Conservation (phyloP, 23 tunicate genomes). For the Styela plicata region DNA sequence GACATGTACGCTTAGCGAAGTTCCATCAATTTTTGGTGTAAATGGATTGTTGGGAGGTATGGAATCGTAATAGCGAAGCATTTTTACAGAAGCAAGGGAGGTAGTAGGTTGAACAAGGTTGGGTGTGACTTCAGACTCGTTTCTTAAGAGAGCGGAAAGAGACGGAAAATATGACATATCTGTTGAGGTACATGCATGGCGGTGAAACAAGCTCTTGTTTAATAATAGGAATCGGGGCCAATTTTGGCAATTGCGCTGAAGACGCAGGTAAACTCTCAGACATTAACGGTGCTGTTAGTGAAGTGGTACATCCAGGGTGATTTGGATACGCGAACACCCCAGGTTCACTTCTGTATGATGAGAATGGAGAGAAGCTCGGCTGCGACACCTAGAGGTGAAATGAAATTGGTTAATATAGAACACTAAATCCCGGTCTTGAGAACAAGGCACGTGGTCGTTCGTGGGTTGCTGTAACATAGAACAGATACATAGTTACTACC, state of each 20-base stretch:
- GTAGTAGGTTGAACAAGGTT: no score
- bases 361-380: background rate
- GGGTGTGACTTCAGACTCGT: background rate
- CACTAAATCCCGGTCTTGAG: no score
- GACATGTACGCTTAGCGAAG: no score
- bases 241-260: background rate
- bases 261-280: background rate
- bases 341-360: background rate
- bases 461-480: no score
- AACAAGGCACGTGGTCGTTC: no score
- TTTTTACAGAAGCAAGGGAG: no score
- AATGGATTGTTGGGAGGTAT: no score
- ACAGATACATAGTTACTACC: no score
- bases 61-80: no score
- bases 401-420: no score
- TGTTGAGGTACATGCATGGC: background rate
- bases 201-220: background rate
- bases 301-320: background rate
- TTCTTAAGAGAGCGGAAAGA: constrained; percentile 14
- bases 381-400: background rate
- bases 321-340: background rate
- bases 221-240: background rate
- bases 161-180: constrained; percentile 10
- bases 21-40: no score
- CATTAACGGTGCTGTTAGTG: background rate